Base-by-base conservation (phyloP, 2,888 invertebrate species). In the Odontocerum albicorne region DNA sequence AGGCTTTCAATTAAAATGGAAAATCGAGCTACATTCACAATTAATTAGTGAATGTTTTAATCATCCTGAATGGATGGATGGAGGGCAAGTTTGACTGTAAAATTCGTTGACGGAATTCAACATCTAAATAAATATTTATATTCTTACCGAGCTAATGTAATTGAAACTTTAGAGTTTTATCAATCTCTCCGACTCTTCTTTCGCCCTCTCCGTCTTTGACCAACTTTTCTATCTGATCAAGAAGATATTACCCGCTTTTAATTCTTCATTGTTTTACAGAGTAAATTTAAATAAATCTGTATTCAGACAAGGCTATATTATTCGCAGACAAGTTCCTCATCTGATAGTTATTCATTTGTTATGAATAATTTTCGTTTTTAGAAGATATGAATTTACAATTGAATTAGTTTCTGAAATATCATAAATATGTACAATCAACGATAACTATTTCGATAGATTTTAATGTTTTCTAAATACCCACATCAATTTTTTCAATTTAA, bases 51-150 rank as follows among this genome's bases (percentile, higher is more conserved):
- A 27, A 27, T 7, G 27, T 27, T 27, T n/a, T 3, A 38, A 38
- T 38, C 38, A 38, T 15, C n/a, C n/a, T 3, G 33, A 33, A 4
- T 3, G 33, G 33, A 33, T 12, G 33, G 33, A 13, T 33, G n/a
- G n/a, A n/a, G 10, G 27, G 10, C 27, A 27, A 27, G 10, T 10
- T 10, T 27, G 27, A 27, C 15, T n/a, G n/a, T n/a, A n/a, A n/a
- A n/a, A n/a, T n/a, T n/a, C 15, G 38, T 38, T 3, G 15, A 13
- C 3, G 15, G 16, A 4, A 4, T 38, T 16, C 15, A 38, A 38
- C 46, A 55, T 50, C 50, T 21, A 15, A 46, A 55, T 51, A 53
- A 53, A 57, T 57, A 39, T 57, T 49, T 57, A 53, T 57, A 36
- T 45, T 45, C 39, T 33, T 39, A 22, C 39, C 21, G 40, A 39